Conservation (phyloP, 2,888 invertebrate species). For the Aleiodes alternator region DNA sequence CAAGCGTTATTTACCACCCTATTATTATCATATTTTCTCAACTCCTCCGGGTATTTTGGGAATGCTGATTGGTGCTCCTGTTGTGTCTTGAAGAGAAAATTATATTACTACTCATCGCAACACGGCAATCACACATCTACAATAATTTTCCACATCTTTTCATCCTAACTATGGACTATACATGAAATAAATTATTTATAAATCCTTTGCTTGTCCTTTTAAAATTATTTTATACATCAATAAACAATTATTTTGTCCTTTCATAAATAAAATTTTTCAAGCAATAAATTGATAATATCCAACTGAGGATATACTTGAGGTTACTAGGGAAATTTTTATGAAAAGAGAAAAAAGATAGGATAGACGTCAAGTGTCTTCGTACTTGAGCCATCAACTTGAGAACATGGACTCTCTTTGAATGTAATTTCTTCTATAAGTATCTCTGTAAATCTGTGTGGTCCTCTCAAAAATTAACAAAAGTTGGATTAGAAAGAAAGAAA, state of each 20-base stretch:
- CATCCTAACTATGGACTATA: constrained; percentile 29
- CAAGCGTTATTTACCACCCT: constrained; percentile 60
- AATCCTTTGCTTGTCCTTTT: too few relatives aligned
- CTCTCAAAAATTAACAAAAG: neutral
- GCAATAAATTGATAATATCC: constrained; percentile 16
- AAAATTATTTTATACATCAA: neutral
- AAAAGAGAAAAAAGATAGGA: constrained; percentile 56
- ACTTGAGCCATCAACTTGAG: constrained; percentile 56
- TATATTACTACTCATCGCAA: constrained; percentile 38
- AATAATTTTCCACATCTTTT: neutral
- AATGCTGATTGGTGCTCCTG: constrained; percentile 35
- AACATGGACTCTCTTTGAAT: constrained; percentile 28
- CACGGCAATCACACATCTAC: neutral
- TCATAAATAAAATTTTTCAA: neutral
- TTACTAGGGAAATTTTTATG: neutral
- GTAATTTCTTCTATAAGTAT: constrained; percentile 38
- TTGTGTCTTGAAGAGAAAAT: neutral
- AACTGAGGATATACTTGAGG: constrained; percentile 4
- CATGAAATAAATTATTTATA: constrained; percentile 20
- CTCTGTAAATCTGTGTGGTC: constrained; percentile 33
- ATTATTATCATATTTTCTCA: constrained; percentile 51
- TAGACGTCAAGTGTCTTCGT: constrained; percentile 67
- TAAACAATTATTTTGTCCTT: constrained; percentile 36
- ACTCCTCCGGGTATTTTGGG: constrained; percentile 50
- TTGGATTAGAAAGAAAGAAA: constrained; percentile 20